These are phyloP conservation scores for Helicoverpa assulta DNA, from an alignment of 2,888 invertebrate genomes.

Conservation along the genomic window DNA sequence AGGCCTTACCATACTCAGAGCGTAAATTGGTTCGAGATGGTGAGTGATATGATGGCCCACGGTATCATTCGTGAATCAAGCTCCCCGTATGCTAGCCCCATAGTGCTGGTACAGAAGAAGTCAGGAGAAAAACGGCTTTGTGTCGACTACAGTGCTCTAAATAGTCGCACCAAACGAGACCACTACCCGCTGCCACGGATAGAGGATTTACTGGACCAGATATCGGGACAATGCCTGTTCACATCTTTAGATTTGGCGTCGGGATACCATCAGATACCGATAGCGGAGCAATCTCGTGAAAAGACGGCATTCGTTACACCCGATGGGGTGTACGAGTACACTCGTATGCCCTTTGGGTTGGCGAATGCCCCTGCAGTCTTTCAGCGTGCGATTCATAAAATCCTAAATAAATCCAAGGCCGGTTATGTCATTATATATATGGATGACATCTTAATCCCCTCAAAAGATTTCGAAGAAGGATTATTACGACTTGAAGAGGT, in stretches of 20 bases:
- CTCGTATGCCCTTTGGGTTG: constrained; percentile 59
- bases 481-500: neutral
- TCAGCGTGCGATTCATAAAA: neutral
- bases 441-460: constrained; percentile 6
- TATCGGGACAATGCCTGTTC: neutral
- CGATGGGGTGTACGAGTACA: constrained; percentile 54
- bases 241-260: constrained; percentile 3
- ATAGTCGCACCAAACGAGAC: constrained; percentile 1
- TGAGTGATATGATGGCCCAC: neutral
- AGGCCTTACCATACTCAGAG: neutral
- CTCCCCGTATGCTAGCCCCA: constrained; percentile 10
- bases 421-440: constrained; percentile 1
- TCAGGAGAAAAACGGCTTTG: constrained; percentile 3
- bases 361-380: constrained; percentile 40
- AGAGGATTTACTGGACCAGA: neutral
- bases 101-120: constrained; percentile 8
- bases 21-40: neutral
- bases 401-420: neutral
- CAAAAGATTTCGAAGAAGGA: constrained; percentile 1
- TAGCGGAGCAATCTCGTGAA: constrained; percentile 32
- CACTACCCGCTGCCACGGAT: constrained; percentile 3
- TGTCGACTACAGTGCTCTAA: constrained; percentile 9
- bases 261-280: constrained; percentile 4
- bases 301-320: constrained; percentile 62
- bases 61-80: neutral